Conservation (phyloP, 2,113 vertebrate species). For the Lucifuga dentata region DNA sequence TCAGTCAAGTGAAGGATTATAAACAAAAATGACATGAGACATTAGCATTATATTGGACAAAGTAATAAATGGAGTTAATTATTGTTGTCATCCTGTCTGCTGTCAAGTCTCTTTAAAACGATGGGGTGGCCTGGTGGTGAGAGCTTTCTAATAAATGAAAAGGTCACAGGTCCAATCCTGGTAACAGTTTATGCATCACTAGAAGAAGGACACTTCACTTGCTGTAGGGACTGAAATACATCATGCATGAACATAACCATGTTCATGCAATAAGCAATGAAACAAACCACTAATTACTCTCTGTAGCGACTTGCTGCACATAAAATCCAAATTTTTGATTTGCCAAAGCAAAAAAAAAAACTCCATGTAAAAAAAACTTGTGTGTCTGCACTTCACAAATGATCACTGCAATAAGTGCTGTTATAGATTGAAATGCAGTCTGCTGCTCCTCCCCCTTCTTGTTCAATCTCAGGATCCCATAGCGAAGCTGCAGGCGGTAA, state of each 20-base stretch:
- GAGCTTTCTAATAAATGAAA: constrained; percentile 50
- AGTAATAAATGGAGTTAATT: constrained; percentile 70
- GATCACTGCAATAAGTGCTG: constrained; percentile 34
- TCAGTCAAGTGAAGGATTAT: constrained; percentile 61
- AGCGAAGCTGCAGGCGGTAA: constrained; percentile 59
- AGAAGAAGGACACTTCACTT: constrained; percentile 49
- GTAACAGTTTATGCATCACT: constrained; percentile 57
- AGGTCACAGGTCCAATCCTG: constrained; percentile 59
- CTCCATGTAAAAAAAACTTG: too few species aligned
- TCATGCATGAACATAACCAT: constrained; percentile 34
- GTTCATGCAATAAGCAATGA: constrained; percentile 31
- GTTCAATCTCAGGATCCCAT: constrained; percentile 61
- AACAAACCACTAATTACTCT: neutral
- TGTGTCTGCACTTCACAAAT: constrained; percentile 18
- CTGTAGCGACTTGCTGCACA: neutral
- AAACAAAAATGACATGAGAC: constrained; percentile 61
- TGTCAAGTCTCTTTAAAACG: constrained; percentile 45
- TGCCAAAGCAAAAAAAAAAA: constrained; percentile 10
- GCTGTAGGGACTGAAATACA: constrained; percentile 15
- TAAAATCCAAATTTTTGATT: neutral
- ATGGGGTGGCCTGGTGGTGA: constrained; percentile 27
- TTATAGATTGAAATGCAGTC: neutral
- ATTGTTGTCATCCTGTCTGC: constrained; percentile 62
- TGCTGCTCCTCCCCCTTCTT: constrained; percentile 41
- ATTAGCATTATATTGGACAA: constrained; percentile 65